A percentile compares a stretch with the other conserved stretches of the same genome.
Evolutionary conservation across 2,113 vertebrate genomes (phyloP).

Genomic region (Enhydra lutris): DNA sequence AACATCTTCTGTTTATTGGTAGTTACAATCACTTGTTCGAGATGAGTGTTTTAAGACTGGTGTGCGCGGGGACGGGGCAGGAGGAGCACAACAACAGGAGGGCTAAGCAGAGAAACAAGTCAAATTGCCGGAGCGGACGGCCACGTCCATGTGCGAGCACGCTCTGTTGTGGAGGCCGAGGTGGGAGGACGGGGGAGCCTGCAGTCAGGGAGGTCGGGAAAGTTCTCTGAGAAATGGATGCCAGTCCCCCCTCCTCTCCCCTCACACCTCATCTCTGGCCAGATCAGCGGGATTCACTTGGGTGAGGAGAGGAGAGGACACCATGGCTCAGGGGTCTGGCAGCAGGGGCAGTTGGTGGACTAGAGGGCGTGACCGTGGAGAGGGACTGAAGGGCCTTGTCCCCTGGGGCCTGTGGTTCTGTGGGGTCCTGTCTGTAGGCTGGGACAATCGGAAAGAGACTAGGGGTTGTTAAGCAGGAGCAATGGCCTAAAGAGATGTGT

Average conservation of each 20-base stretch:
- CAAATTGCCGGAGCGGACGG: rapidly evolving
- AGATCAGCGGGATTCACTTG: not conserved
- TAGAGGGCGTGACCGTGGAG: rapidly evolving
- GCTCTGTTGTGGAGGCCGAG: rapidly evolving
- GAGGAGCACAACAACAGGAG: rapidly evolving
- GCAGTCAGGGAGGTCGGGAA: rapidly evolving
- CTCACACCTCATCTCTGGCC: not conserved
- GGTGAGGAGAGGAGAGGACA: not conserved
- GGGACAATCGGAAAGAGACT: not conserved
- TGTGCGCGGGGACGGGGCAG: no score
- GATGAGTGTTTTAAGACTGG: no score
- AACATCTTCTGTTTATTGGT: not conserved
- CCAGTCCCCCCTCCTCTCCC: rapidly evolving
- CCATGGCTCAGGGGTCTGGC: not conserved
- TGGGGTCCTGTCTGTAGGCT: not conserved
- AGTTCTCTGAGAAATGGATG: not conserved
- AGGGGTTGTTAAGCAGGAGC: not conserved
- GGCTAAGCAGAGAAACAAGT: not conserved
- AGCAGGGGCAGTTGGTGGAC: rapidly evolving
- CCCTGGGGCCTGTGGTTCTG: rapidly evolving
- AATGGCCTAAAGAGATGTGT: not conserved
- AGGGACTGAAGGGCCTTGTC: no score
- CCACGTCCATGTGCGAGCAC: rapidly evolving
- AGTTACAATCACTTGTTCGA: not conserved
- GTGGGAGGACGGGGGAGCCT: rapidly evolving